Evolutionary conservation across 1,140 invertebrate genomes (phyloP).

Genomic region (Radopholus similis): DNA sequence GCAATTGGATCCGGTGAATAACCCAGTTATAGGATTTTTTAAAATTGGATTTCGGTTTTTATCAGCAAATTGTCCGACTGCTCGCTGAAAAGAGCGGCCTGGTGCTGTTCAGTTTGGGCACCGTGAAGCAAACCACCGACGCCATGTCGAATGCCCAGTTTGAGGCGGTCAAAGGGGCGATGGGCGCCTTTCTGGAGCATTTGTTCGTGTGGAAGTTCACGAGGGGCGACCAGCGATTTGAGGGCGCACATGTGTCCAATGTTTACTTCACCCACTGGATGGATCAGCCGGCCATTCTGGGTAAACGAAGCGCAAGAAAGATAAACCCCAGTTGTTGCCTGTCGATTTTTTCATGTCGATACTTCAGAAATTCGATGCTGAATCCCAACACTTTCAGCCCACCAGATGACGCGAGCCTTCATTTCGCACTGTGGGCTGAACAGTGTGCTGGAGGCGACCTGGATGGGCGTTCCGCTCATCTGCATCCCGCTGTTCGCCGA

Average conservation of each 20-base stretch:
- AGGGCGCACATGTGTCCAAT: background rate
- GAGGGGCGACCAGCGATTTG: background rate
- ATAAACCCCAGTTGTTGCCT: too few relatives aligned
- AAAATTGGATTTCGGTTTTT: too few relatives aligned
- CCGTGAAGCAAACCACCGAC: background rate
- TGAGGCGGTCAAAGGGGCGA: constrained; percentile 20
- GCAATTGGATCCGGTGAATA: background rate
- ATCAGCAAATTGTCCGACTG: background rate
- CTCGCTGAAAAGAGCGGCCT: background rate
- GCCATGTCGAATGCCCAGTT: background rate
- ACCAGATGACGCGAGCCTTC: constrained; percentile 9
- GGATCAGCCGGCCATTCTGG: constrained; percentile 16
- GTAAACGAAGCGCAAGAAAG: too few relatives aligned
- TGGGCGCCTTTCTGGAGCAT: constrained; percentile 22
- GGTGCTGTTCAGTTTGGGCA: background rate
- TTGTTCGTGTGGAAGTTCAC: constrained; percentile 36
- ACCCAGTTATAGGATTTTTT: background rate
- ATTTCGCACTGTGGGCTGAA: constrained; percentile 70
- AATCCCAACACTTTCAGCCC: too few relatives aligned
- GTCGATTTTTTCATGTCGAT: too few relatives aligned
- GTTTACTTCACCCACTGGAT: constrained; percentile 1
- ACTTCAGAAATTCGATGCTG: too few relatives aligned
- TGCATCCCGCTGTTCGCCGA: constrained; percentile 65
- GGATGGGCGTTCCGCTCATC: constrained; percentile 74
- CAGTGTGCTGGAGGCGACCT: constrained; percentile 76